phyloP scores from a whole-genome alignment of 2,888 invertebrate species.

The Clusia tigrina region DNA sequence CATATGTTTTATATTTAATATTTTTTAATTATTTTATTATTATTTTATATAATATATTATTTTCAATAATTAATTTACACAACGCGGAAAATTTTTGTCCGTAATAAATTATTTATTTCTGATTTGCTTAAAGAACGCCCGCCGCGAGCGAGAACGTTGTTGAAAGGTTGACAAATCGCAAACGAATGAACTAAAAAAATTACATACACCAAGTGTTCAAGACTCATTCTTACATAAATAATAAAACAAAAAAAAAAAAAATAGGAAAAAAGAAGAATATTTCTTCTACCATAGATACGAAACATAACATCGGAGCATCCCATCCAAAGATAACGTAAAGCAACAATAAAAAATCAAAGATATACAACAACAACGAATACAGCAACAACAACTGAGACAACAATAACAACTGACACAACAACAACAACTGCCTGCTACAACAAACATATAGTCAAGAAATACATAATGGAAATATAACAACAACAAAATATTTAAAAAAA shows the following conservation, averaged over 20 bases:
- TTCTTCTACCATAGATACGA: too few species aligned
- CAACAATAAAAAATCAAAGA: not conserved
- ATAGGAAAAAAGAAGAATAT: not conserved
- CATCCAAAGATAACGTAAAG: not conserved
- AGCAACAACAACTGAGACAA: not conserved
- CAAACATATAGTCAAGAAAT: not conserved
- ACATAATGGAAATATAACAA: not conserved
- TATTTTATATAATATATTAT: not conserved
- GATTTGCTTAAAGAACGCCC: not conserved
- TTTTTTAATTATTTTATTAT: not conserved
- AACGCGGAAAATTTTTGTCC: not conserved
- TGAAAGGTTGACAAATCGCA: constrained; percentile 51
- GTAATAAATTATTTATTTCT: not conserved
- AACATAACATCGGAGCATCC: not conserved
- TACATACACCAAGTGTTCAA: not conserved
- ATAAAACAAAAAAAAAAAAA: not conserved
- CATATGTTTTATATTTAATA: too few species aligned
- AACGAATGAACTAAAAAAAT: constrained; percentile 40
- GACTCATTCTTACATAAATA: not conserved
- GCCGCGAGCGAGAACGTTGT: constrained; percentile 33
- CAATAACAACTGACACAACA: not conserved
- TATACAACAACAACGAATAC: not conserved
- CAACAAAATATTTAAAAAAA: not conserved
- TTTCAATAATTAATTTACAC: not conserved
- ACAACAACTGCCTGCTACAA: not conserved